Conservation (phyloP, 2,113 vertebrate genomes). For the Alectura lathami region DNA sequence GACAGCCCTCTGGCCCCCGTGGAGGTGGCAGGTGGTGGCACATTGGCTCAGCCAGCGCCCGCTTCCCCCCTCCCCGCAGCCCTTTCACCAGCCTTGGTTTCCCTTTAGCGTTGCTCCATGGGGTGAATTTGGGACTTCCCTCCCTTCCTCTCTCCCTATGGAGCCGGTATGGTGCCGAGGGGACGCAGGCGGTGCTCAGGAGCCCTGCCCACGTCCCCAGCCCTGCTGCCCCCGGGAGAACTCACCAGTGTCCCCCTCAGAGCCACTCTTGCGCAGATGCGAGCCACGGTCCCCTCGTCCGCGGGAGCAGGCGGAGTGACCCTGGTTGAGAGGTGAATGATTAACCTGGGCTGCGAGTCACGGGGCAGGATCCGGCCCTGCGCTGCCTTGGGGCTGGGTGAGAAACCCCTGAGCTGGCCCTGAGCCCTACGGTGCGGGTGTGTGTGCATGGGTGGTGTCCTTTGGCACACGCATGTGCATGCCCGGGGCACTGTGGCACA, state of each 20-base stretch:
- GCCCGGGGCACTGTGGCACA: not conserved
- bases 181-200: not conserved
- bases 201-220: not conserved
- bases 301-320: not conserved
- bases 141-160: not conserved
- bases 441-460: accelerated
- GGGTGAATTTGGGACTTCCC: not conserved
- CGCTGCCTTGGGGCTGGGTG: not conserved
- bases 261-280: accelerated
- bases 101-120: not conserved
- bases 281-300: not conserved
- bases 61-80: not conserved
- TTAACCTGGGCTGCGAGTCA: not conserved
- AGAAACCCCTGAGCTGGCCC: not conserved
- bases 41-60: not conserved
- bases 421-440: not conserved
- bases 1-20: not conserved
- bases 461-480: not conserved
- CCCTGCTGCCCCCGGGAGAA: not conserved
- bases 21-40: not conserved
- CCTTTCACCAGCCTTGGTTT: not conserved
- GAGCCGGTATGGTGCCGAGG: not conserved
- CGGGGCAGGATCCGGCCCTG: accelerated
- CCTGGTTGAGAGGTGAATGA: not conserved
- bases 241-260: not conserved